A percentile compares a stretch with the other conserved stretches of the same genome.
Evolutionary conservation across 2,888 invertebrate genomes (phyloP).

Genomic region (Dicyrtoma fusca): DNA sequence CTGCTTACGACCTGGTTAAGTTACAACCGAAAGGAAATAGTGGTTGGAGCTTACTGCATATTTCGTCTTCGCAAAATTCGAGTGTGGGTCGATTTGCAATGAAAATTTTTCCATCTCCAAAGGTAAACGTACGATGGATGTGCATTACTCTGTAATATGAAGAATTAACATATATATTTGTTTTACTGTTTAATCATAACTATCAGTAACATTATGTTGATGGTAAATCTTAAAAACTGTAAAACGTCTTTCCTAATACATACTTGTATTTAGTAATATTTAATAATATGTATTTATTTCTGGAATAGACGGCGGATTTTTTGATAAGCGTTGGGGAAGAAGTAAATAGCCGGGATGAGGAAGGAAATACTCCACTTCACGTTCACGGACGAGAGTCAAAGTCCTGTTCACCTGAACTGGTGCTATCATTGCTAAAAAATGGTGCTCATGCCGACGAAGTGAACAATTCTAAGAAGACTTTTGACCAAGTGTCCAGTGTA

Average conservation of each 20-base stretch:
- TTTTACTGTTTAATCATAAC: slow-evolving; percentile 11
- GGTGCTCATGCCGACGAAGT: slow-evolving; percentile 86
- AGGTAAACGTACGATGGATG: slow-evolving; percentile 42
- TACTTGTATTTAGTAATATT: background rate
- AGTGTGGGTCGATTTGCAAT: slow-evolving; percentile 56
- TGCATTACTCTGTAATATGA: background rate
- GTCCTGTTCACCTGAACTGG: slow-evolving; percentile 73
- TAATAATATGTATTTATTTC: slow-evolving; percentile 63
- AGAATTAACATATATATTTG: too few relatives aligned
- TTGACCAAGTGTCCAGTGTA: slow-evolving; percentile 63
- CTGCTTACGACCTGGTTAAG: slow-evolving; percentile 56
- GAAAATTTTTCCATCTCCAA: slow-evolving; percentile 56
- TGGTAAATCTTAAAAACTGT: slow-evolving; percentile 1
- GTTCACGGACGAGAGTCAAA: slow-evolving; percentile 70
- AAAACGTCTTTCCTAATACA: background rate
- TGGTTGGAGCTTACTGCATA: slow-evolving; percentile 54
- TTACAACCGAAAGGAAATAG: slow-evolving; percentile 49
- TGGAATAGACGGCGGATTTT: slow-evolving; percentile 72
- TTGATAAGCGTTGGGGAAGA: slow-evolving; percentile 81
- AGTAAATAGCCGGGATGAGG: slow-evolving; percentile 76
- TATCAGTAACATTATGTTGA: too few relatives aligned
- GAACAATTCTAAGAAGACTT: slow-evolving; percentile 76
- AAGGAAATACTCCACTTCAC: slow-evolving; percentile 86
- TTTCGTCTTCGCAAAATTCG: slow-evolving; percentile 55
- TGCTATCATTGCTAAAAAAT: slow-evolving; percentile 72